Evolutionary conservation across 1,140 invertebrate species (phyloP), one percentile per base, ranked within the genome.

Genomic region (Pogonomyrmex californicus): DNA sequence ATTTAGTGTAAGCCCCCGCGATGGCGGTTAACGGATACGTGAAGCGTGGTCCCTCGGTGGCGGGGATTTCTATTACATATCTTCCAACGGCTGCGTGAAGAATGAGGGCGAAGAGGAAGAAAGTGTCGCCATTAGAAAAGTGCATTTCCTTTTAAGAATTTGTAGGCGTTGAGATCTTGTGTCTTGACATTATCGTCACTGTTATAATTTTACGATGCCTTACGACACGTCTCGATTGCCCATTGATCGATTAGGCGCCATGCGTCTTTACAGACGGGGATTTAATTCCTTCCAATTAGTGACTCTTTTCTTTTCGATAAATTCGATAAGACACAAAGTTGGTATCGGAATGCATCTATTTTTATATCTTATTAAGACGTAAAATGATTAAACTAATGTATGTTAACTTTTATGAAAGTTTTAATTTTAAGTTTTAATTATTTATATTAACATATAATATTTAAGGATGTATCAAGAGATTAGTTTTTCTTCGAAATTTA

Each of bases 1-100:
- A 92, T 91, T 92, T 92, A 93, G 89, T 91, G 79, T 89, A 90
- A 92, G 88, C 65, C 66, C 66, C 49, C 56, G 44, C 23, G 62
- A 66, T 77, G 65, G 4, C 17, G 56, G 60, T 5, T 7, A n/a
- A 49, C 14, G 44, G 1, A 41, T 49, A 38, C 9, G n/a, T n/a
- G 30, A 0, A 65, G 17, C n/a, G 10, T 44, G 54, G 54, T 66
- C 23, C 23, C 23, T 23, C 75, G 62, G 81, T 90, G 77, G 81
- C 82, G 54, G 23, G 81, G 71, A 86, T 87, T 87, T 90, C 89
- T 86, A 85, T 90, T 89, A 90, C n/a, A n/a, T 71, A 63, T 73
- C 36, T 33, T 33, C 36, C 49, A 77, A 75, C 10, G 65, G 14
- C 9, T 49, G 38, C 38, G 36, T 51, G 49, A 65, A 6, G 56